A percentile compares a stretch with the other conserved stretches of the same genome.
phyloP scores from a whole-genome alignment of 2,888 invertebrate genomes.

The Junonia oenone region DNA sequence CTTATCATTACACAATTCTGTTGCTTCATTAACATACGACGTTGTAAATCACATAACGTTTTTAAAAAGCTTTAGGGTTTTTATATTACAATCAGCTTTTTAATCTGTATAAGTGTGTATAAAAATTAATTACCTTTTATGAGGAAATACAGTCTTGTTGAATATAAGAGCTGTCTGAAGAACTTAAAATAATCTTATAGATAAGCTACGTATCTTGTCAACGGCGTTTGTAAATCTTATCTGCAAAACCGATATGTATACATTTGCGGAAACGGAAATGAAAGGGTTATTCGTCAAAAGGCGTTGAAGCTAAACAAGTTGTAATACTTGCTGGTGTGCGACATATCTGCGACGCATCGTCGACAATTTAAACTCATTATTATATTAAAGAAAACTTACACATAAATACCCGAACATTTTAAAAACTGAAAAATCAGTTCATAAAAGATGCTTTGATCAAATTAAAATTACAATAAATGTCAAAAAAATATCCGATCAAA shows the following conservation, averaged over 20 bases:
- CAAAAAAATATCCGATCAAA: not conserved
- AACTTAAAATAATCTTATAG: no score
- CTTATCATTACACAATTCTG: constrained; percentile 47
- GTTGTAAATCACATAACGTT: constrained; percentile 8
- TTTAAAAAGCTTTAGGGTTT: not conserved
- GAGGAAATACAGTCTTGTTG: not conserved
- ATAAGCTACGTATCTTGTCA: no score
- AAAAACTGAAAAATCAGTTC: not conserved
- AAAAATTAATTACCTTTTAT: not conserved
- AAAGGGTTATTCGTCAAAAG: no score
- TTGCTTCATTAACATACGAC: constrained; percentile 37
- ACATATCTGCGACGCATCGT: no score
- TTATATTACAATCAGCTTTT: not conserved
- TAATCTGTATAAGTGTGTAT: no score
- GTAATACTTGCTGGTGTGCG: no score
- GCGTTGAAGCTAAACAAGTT: no score
- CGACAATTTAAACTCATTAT: not conserved
- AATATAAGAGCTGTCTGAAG: not conserved
- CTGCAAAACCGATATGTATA: no score
- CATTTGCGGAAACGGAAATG: no score
- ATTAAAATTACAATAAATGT: not conserved
- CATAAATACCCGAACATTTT: not conserved
- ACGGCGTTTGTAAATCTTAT: no score
- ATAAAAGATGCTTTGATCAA: not conserved
- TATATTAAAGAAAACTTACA: not conserved